Conservation (phyloP, 1,140 invertebrate genomes). For the Macrocentrus cingulum region DNA sequence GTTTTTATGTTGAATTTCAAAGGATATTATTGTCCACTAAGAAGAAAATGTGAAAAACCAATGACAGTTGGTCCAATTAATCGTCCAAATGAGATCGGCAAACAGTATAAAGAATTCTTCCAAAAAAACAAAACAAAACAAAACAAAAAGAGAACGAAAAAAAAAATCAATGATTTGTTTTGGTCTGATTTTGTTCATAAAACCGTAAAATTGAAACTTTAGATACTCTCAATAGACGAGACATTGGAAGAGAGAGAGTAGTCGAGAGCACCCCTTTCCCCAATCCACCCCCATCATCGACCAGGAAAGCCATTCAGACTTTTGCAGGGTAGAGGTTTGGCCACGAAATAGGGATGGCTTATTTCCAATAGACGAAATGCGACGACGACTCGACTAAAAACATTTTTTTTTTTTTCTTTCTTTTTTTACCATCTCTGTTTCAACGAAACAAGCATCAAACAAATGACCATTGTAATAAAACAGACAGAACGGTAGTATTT, state of each 20-base stretch:
- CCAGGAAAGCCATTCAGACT: constrained; percentile 11
- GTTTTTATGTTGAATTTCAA: no score
- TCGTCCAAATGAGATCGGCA: constrained; percentile 22
- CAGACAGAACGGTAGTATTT: background rate
- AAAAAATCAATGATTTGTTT: constrained; percentile 11
- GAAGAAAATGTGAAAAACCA: no score
- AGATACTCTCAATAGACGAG: constrained; percentile 26
- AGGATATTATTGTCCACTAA: no score
- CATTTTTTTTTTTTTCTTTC: background rate
- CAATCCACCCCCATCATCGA: constrained; percentile 17
- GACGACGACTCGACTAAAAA: constrained; percentile 10
- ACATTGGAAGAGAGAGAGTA: constrained; percentile 12
- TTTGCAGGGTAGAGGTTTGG: constrained; percentile 14
- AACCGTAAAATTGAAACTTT: constrained; percentile 29
- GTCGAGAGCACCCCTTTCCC: background rate
- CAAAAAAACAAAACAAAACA: background rate
- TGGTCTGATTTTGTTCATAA: constrained; percentile 14
- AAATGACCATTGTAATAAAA: constrained; percentile 15
- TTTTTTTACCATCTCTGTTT: background rate
- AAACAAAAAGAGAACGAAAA: background rate
- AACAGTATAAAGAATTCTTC: constrained; percentile 2
- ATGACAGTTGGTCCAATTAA: no score
- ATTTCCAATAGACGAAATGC: constrained; percentile 24
- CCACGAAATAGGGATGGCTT: constrained; percentile 24
- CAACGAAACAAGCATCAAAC: background rate